These are phyloP conservation scores for Argyrosomus japonicus DNA, from an alignment of 2,113 vertebrate species.

Conservation along the genomic window DNA sequence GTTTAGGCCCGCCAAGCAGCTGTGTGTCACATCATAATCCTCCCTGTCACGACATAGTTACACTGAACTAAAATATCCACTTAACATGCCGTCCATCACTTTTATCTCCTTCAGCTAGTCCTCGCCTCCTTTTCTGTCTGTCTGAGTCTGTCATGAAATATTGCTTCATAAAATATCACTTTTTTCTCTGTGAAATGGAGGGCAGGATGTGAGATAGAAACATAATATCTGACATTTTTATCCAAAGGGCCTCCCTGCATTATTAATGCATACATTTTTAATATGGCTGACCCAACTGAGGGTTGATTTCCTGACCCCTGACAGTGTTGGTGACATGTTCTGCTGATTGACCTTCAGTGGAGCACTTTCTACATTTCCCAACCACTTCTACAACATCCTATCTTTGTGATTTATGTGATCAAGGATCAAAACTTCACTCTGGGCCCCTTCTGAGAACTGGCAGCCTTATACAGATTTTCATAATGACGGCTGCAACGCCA, in stretches of 20 bases:
- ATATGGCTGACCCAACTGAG: background rate
- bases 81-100: slow-evolving; percentile 77
- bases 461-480: slow-evolving; percentile 37
- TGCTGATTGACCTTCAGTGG: slow-evolving; percentile 3
- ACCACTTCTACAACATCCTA: background rate
- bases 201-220: slow-evolving; percentile 27
- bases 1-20: slow-evolving; percentile 64
- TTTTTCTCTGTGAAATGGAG: slow-evolving; percentile 49
- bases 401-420: slow-evolving; percentile 45
- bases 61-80: slow-evolving; percentile 74
- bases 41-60: slow-evolving; percentile 63
- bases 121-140: slow-evolving; percentile 55
- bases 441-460: slow-evolving; percentile 20
- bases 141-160: slow-evolving; percentile 55
- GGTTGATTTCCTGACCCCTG: slow-evolving; percentile 11
- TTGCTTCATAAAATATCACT: slow-evolving; percentile 37
- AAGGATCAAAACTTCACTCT: slow-evolving; percentile 33
- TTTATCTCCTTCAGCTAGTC: slow-evolving; percentile 65
- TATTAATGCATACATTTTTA: slow-evolving; percentile 35
- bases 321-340: slow-evolving; percentile 6
- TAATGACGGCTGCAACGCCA: slow-evolving; percentile 44
- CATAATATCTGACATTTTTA: slow-evolving; percentile 16
- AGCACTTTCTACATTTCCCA: background rate
- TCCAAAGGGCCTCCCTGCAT: slow-evolving; percentile 1
- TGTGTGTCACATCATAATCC: slow-evolving; percentile 77